These are phyloP conservation scores for Machimus atricapillus DNA, from an alignment of 2,888 invertebrate genomes.

Conservation along the genomic window DNA sequence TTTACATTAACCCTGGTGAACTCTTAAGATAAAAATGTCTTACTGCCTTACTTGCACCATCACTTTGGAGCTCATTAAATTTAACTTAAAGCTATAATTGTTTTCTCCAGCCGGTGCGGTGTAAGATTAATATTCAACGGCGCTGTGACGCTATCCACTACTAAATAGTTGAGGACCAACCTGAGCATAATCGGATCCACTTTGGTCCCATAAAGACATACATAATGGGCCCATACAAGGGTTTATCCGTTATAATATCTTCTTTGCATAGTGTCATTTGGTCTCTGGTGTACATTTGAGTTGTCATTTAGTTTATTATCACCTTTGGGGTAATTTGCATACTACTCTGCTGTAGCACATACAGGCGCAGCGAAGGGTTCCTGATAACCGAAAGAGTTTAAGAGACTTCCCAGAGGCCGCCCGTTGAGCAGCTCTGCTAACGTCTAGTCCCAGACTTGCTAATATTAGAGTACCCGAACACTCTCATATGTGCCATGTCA, in stretches of 20 bases:
- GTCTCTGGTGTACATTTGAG: constrained; percentile 37
- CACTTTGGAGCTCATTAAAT: neutral
- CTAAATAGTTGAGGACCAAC: constrained; percentile 29
- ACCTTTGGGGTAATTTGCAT: constrained; percentile 37
- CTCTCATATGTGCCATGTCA: constrained; percentile 22
- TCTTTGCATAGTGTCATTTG: constrained; percentile 36
- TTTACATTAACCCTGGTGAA: neutral
- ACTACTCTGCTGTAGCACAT: neutral
- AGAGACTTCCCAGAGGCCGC: neutral
- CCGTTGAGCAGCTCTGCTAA: neutral
- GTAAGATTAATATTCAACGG: constrained; percentile 16
- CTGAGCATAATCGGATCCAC: constrained; percentile 32
- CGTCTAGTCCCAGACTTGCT: neutral
- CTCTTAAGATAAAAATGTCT: neutral
- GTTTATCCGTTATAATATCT: constrained; percentile 33
- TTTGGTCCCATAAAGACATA: constrained; percentile 34
- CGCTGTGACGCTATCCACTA: neutral
- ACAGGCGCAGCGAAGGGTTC: neutral
- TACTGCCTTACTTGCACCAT: neutral
- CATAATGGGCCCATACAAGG: constrained; percentile 19
- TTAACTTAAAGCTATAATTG: constrained; percentile 5
- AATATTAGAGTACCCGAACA: neutral
- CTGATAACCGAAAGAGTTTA: constrained; percentile 26
- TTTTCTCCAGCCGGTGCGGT: neutral
- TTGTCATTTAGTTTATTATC: constrained; percentile 37